Evolutionary conservation across 2,113 vertebrate species (phyloP).

Genomic region (Zosterops japonicus): DNA sequence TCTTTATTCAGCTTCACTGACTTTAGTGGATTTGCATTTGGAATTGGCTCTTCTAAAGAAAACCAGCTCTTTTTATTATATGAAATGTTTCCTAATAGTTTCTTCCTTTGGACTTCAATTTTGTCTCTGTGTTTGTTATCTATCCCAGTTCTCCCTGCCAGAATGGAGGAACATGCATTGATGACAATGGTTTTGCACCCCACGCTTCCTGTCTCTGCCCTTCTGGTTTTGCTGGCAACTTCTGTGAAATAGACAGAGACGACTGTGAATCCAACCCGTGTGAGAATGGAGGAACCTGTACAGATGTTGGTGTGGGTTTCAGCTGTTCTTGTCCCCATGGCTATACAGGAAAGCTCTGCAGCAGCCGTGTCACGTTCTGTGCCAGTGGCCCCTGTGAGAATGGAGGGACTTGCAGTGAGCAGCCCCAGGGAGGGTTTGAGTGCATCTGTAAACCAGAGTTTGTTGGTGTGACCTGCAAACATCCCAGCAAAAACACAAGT

Average conservation of each 20-base stretch:
- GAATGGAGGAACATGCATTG: constrained; percentile 87
- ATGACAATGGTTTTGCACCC: constrained; percentile 74
- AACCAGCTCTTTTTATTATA: not conserved
- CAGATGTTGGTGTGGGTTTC: constrained; percentile 78
- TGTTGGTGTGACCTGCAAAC: constrained; percentile 78
- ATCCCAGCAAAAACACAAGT: constrained; percentile 57
- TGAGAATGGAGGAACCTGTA: constrained; percentile 86
- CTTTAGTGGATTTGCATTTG: constrained; percentile 8
- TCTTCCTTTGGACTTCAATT: not conserved
- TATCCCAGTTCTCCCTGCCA: constrained; percentile 86
- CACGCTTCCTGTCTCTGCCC: constrained; percentile 85
- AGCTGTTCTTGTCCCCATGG: constrained; percentile 82
- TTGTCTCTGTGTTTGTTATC: not conserved
- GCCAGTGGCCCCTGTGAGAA: constrained; percentile 80
- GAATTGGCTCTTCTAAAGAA: not conserved
- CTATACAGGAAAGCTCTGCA: constrained; percentile 84
- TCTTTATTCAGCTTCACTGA: constrained; percentile 1
- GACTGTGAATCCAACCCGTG: constrained; percentile 87
- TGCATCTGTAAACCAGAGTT: constrained; percentile 84
- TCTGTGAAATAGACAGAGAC: constrained; percentile 84
- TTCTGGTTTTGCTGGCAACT: constrained; percentile 84
- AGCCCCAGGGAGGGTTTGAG: constrained; percentile 74
- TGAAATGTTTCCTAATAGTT: not conserved
- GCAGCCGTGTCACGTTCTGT: constrained; percentile 73
- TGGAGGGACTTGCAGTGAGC: constrained; percentile 80